phyloP scores from a whole-genome alignment of 53 echinoderm and acorn worm species.

The Stichopus horrens region DNA sequence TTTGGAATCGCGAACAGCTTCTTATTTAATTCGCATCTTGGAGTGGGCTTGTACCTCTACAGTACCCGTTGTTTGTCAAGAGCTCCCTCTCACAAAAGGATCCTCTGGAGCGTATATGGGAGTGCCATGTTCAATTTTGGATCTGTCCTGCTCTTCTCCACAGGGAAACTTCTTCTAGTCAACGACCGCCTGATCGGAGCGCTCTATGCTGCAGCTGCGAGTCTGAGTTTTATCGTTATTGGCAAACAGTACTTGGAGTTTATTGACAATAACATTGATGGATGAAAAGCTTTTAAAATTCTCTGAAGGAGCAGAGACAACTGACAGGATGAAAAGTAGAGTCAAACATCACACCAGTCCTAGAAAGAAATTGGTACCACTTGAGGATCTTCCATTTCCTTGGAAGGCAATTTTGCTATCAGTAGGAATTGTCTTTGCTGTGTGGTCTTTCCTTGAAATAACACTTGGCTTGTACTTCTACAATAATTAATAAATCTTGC shows the following conservation, averaged over 20 bases:
- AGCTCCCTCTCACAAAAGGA: conserved; percentile 61
- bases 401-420: conserved; percentile 36
- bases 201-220: conserved; percentile 80
- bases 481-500: background rate
- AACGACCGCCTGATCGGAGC: conserved; percentile 74
- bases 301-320: background rate
- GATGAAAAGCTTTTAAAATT: conserved; percentile 8
- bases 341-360: background rate
- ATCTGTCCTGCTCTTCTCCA: conserved; percentile 84
- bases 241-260: conserved; percentile 91
- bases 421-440: conserved; percentile 27
- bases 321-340: conserved; percentile 8
- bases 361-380: background rate
- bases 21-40: conserved; percentile 92
- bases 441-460: conserved; percentile 26
- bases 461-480: conserved; percentile 29
- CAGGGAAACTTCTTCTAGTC: conserved; percentile 74
- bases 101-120: conserved; percentile 86
- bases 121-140: conserved; percentile 98
- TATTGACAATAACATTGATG: conserved; percentile 64
- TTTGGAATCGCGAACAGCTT: conserved; percentile 82
- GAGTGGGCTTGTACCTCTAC: conserved; percentile 94
- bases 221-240: conserved; percentile 80
- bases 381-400: conserved; percentile 26
- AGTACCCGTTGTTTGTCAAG: conserved; percentile 65